Conservation (phyloP, 23 tunicate species). For the Styela clava region DNA sequence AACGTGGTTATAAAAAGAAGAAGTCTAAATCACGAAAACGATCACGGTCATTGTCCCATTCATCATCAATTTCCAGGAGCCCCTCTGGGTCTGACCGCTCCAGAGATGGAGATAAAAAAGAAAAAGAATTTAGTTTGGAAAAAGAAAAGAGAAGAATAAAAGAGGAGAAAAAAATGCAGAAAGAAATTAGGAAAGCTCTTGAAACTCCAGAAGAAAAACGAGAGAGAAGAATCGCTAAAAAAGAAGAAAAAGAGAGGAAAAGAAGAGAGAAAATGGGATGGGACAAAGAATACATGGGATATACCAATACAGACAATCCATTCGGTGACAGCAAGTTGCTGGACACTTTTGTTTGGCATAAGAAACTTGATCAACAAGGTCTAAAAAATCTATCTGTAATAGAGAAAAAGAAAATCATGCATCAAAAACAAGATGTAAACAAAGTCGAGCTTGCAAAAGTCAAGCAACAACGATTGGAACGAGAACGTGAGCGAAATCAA, state of each 20-base stretch:
- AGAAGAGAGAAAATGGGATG: slow-evolving; percentile 94
- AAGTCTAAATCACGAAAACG: background rate
- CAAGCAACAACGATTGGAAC: slow-evolving; percentile 73
- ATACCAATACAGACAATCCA: slow-evolving; percentile 98
- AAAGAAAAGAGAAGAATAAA: slow-evolving; percentile 43
- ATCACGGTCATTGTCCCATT: background rate
- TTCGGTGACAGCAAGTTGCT: slow-evolving; percentile 93
- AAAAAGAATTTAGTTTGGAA: slow-evolving; percentile 33
- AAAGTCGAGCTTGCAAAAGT: slow-evolving; percentile 92
- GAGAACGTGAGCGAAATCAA: slow-evolving; percentile 80
- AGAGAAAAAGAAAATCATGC: slow-evolving; percentile 80
- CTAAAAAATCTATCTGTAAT: slow-evolving; percentile 53
- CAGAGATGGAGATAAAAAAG: background rate
- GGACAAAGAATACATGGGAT: slow-evolving; percentile 98
- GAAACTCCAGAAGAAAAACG: slow-evolving; percentile 97
- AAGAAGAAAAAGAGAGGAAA: slow-evolving; percentile 85
- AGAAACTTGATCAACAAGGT: slow-evolving; percentile 90
- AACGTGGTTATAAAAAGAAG: background rate
- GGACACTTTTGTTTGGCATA: slow-evolving; percentile 98
- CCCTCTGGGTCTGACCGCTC: background rate
- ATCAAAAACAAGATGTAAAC: slow-evolving; percentile 65
- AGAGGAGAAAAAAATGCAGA: slow-evolving; percentile 50
- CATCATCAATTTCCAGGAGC: background rate
- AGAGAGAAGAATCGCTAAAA: slow-evolving; percentile 85
- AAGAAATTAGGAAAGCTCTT: slow-evolving; percentile 83